These are phyloP conservation scores for Musca domestica DNA, from an alignment of 1,140 invertebrate genomes.

Conservation along the genomic window DNA sequence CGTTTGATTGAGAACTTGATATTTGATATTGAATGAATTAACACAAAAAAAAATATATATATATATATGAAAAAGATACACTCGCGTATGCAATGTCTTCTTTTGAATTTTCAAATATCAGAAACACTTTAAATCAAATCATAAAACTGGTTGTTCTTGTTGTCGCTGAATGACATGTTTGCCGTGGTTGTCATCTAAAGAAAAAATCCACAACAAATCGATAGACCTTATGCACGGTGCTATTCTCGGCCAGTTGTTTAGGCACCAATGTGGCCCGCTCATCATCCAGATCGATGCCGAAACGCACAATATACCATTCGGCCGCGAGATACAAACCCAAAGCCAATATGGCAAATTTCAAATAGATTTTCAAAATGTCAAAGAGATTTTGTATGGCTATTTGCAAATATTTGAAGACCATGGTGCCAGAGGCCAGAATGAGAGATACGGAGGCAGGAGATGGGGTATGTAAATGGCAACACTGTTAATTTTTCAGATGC, in stretches of 20 bases:
- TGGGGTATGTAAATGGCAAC: neutral
- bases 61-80: too few species aligned
- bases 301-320: slow-evolving; percentile 46
- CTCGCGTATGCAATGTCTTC: too few species aligned
- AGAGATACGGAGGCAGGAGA: neutral
- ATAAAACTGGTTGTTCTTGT: too few species aligned
- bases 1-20: too few species aligned
- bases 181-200: neutral
- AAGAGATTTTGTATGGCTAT: slow-evolving; percentile 34
- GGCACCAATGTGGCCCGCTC: neutral
- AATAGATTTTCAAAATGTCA: slow-evolving; percentile 45
- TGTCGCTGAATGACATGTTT: neutral
- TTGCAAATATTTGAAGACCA: slow-evolving; percentile 34
- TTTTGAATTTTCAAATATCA: too few species aligned
- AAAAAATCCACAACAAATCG: slow-evolving; percentile 47
- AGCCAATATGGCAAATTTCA: slow-evolving; percentile 44
- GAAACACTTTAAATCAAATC: too few species aligned
- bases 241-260: slow-evolving; percentile 33
- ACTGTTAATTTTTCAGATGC: neutral
- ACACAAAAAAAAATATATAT: too few species aligned
- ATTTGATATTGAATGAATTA: too few species aligned
- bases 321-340: slow-evolving; percentile 41
- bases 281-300: slow-evolving; percentile 37
- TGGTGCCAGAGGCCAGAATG: slow-evolving; percentile 17
- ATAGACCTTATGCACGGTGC: slow-evolving; percentile 39